Percentiles rank a stretch among this genome's conserved stretches.
Evolutionary conservation across 2,888 invertebrate species (phyloP).

Genomic region (Agrotis ipsilon): DNA sequence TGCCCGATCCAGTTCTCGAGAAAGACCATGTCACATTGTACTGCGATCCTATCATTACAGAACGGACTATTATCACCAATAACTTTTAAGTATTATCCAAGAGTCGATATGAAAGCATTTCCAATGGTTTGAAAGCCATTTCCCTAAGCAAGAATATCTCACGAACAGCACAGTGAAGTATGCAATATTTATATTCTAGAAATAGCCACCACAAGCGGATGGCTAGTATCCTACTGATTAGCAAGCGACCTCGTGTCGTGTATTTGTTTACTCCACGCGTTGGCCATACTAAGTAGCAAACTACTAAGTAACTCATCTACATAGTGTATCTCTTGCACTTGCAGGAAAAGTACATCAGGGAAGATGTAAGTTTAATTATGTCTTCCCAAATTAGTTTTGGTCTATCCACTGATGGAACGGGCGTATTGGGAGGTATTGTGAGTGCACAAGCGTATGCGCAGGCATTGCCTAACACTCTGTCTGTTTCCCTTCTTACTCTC

Average conservation of each 20-base stretch:
- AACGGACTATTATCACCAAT: too few relatives aligned
- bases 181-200: slow-evolving; percentile 22
- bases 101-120: not conserved
- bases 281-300: slow-evolving; percentile 21
- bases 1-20: too few relatives aligned
- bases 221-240: slow-evolving; percentile 24
- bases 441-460: too few relatives aligned
- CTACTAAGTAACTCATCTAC: not conserved
- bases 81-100: too few relatives aligned
- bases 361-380: not conserved
- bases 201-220: not conserved
- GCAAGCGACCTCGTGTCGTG: slow-evolving; percentile 19
- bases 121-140: not conserved
- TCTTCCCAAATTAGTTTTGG: not conserved
- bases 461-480: too few relatives aligned
- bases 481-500: too few relatives aligned
- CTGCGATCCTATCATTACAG: too few relatives aligned
- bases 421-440: too few relatives aligned
- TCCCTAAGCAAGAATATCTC: not conserved
- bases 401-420: too few relatives aligned
- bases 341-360: not conserved
- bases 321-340: not conserved
- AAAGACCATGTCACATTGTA: too few relatives aligned
- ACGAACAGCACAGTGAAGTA: not conserved
- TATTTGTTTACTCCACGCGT: slow-evolving; percentile 30